Evolutionary conservation across 2,888 invertebrate species (phyloP).

Genomic region (Drosophila buzzatii): DNA sequence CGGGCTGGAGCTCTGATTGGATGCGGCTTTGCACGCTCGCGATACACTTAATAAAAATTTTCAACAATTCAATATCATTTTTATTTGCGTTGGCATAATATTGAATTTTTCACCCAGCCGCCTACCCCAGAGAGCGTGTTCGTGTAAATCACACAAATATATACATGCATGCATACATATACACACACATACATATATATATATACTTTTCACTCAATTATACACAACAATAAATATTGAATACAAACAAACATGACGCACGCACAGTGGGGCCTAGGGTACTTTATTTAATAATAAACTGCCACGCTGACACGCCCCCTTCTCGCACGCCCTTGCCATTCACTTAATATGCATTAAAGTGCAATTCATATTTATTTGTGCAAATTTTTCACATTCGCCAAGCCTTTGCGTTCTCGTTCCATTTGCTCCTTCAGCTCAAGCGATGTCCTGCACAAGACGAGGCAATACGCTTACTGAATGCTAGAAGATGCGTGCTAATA

Average conservation of each 20-base stretch:
- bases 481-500: neutral
- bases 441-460: slow-evolving; percentile 21
- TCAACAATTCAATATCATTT: slow-evolving; percentile 78
- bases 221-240: slow-evolving; percentile 78
- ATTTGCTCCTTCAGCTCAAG: slow-evolving; percentile 13
- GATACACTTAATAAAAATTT: slow-evolving; percentile 65
- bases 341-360: slow-evolving; percentile 78
- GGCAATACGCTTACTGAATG: slow-evolving; percentile 23
- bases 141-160: slow-evolving; percentile 73
- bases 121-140: slow-evolving; percentile 14
- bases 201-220: slow-evolving; percentile 80
- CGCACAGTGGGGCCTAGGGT: slow-evolving; percentile 60
- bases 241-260: slow-evolving; percentile 68
- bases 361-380: slow-evolving; percentile 81
- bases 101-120: slow-evolving; percentile 53
- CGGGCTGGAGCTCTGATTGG: slow-evolving; percentile 51
- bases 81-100: slow-evolving; percentile 73
- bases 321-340: slow-evolving; percentile 29
- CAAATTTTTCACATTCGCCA: slow-evolving; percentile 72
- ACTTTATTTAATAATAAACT: slow-evolving; percentile 79
- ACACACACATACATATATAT: slow-evolving; percentile 62
- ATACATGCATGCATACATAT: slow-evolving; percentile 18
- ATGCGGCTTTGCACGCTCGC: slow-evolving; percentile 19
- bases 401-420: slow-evolving; percentile 10
- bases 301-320: slow-evolving; percentile 19